Evolutionary conservation across 2,797 vertebrate species (phyloP).

Genomic region (Leucoraja ocellata): DNA sequence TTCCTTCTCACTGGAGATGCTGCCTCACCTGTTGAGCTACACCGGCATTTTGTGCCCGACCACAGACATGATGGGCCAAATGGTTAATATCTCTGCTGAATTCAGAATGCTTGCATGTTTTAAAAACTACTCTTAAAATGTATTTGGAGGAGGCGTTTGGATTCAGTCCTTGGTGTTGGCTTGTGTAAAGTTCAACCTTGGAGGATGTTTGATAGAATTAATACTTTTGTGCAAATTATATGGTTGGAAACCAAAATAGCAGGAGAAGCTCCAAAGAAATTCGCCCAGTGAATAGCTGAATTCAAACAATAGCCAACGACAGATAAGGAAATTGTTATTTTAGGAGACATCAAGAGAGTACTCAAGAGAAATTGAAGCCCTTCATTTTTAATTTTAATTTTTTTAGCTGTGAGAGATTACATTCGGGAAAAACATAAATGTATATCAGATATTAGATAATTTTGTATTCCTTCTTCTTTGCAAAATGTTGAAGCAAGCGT

Average conservation of each 20-base stretch:
- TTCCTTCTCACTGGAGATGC: no score
- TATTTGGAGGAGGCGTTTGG: not conserved
- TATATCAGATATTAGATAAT: slow-evolving; percentile 9
- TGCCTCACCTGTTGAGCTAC: no score
- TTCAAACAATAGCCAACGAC: not conserved
- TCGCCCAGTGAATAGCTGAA: not conserved
- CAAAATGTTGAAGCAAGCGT: not conserved
- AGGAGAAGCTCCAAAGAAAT: not conserved
- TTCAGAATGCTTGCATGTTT: not conserved
- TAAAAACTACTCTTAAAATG: not conserved
- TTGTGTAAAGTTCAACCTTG: not conserved
- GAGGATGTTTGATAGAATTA: not conserved
- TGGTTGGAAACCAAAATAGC: not conserved
- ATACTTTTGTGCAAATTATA: not conserved
- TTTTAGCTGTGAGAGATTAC: not conserved
- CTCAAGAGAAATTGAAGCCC: not conserved
- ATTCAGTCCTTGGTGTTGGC: not conserved
- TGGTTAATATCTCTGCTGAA: no score
- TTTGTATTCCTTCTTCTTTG: not conserved
- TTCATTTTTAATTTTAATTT: not conserved
- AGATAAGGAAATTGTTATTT: not conserved
- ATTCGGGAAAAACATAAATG: slow-evolving; percentile 14
- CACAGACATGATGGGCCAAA: not conserved
- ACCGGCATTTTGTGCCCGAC: no score
- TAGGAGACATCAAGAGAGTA: not conserved